A percentile compares a stretch with the other conserved stretches of the same genome.
These are phyloP conservation scores for Hemiprocne comata DNA, from an alignment of 2,113 vertebrate species.

Conservation along the genomic window DNA sequence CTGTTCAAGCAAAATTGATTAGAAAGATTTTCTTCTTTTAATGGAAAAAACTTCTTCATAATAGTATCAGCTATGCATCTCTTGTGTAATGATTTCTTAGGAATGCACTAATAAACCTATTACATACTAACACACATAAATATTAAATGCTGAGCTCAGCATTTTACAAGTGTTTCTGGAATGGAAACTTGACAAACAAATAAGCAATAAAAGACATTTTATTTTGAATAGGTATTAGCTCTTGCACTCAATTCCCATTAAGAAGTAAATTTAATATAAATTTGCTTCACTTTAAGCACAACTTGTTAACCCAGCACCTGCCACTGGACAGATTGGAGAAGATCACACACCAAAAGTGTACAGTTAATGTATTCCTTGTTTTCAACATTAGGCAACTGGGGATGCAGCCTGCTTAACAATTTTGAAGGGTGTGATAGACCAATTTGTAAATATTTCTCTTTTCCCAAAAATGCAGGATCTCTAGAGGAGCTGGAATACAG, in stretches of 20 bases:
- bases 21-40: not conserved
- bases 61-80: not conserved
- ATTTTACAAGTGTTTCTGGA: not conserved
- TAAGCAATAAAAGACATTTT: not conserved
- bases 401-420: not conserved
- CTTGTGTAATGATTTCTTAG: not conserved
- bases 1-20: conserved; percentile 38
- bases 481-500: not conserved
- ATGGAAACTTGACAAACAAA: not conserved
- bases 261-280: not conserved
- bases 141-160: not conserved
- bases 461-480: not conserved
- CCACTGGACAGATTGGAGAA: not conserved
- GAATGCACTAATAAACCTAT: not conserved
- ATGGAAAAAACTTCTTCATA: not conserved
- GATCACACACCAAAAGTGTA: not conserved
- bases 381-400: not conserved
- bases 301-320: not conserved
- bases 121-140: not conserved
- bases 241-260: not conserved
- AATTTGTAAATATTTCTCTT: not conserved
- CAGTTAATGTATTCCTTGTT: not conserved
- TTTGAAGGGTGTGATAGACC: not conserved
- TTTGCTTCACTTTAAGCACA: not conserved
- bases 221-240: not conserved